A percentile compares a stretch with the other conserved stretches of the same genome.
Evolutionary conservation across 2,888 invertebrate genomes (phyloP).

Genomic region (Erpobdella octoculata): DNA sequence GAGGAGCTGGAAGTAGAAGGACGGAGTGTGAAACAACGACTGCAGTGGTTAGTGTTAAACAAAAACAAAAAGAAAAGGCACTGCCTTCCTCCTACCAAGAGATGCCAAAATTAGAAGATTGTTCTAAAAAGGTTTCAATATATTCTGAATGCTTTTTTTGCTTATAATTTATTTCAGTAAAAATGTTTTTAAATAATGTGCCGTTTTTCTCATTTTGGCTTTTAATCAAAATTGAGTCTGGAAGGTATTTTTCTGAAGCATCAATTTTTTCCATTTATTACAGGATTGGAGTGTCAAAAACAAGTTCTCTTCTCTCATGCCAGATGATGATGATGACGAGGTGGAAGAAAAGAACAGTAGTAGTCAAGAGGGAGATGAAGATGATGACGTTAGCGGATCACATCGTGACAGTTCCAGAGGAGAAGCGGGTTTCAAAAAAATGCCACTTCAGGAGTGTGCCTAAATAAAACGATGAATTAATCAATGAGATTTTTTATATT

Average conservation of each 20-base stretch:
- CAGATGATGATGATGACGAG: constrained; percentile 39
- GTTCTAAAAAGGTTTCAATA: constrained; percentile 40
- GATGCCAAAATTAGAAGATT: constrained; percentile 47
- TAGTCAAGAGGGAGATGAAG: background rate
- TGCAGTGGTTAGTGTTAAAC: background rate
- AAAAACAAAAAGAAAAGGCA: constrained; percentile 40
- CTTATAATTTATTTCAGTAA: background rate
- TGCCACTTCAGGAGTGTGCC: constrained; percentile 4
- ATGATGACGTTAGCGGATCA: background rate
- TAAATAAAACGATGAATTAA: too few relatives aligned
- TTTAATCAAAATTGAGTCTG: too few relatives aligned
- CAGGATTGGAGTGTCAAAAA: constrained; percentile 47
- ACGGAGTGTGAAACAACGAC: background rate
- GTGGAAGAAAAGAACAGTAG: constrained; percentile 3
- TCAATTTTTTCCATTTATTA: constrained; percentile 5
- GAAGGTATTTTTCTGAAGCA: background rate
- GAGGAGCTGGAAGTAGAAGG: background rate
- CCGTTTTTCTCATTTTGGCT: background rate
- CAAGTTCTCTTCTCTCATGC: constrained; percentile 45
- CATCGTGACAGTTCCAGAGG: background rate
- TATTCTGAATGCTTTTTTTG: background rate
- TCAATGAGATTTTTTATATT: too few relatives aligned
- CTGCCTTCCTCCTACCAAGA: constrained; percentile 47
- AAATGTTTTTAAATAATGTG: background rate
- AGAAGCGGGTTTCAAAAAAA: constrained; percentile 2